phyloP scores from a whole-genome alignment of 1,140 invertebrate genomes.

The Drosophila ananassae region DNA sequence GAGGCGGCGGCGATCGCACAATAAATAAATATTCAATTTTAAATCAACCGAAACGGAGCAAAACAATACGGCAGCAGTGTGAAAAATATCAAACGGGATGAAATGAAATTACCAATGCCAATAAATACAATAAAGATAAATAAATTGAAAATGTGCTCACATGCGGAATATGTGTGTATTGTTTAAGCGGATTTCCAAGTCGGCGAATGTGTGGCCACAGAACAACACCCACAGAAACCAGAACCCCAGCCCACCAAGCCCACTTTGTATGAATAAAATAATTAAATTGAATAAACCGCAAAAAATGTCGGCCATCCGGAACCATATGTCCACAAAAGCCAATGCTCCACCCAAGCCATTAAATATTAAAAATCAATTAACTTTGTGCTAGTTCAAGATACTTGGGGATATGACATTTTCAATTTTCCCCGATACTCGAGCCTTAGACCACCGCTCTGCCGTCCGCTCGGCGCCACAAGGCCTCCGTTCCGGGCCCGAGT shows the following conservation, averaged over 20 bases:
- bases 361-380: conserved; percentile 66
- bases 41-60: conserved; percentile 38
- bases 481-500: not conserved
- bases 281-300: conserved; percentile 62
- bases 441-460: conserved; percentile 8
- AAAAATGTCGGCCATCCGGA: conserved; percentile 5
- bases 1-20: conserved; percentile 15
- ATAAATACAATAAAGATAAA: conserved; percentile 35
- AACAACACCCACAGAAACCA: conserved; percentile 33
- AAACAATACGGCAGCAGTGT: conserved; percentile 11
- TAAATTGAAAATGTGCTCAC: conserved; percentile 18
- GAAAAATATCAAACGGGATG: conserved; percentile 24
- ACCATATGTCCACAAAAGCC: conserved; percentile 46
- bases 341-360: conserved; percentile 31
- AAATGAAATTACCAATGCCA: conserved; percentile 24
- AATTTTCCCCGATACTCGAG: conserved; percentile 1
- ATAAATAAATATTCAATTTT: conserved; percentile 49
- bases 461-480: conserved; percentile 52
- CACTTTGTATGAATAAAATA: conserved; percentile 45
- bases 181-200: conserved; percentile 67
- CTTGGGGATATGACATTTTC: conserved; percentile 22
- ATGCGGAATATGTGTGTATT: conserved; percentile 22
- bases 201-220: conserved; percentile 62
- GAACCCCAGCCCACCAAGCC: conserved; percentile 14
- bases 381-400: conserved; percentile 9